phyloP scores from a whole-genome alignment of 2,797 vertebrate species.

The Neosalanx taihuensis region DNA sequence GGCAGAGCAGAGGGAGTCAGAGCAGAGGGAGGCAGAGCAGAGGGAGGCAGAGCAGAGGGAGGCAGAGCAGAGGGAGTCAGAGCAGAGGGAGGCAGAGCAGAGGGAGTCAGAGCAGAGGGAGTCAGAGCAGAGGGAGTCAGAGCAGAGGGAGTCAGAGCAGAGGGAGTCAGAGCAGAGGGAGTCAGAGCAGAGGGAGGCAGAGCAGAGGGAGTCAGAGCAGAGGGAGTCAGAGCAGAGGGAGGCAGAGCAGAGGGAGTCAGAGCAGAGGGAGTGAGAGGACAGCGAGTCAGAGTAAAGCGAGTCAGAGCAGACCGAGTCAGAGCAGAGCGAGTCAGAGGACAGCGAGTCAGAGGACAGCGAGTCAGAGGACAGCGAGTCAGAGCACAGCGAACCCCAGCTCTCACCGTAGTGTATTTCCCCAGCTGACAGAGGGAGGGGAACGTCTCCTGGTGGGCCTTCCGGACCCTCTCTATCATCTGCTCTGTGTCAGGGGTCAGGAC shows the following conservation, averaged over 20 bases:
- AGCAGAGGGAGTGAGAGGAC: background rate
- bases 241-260: background rate
- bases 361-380: background rate
- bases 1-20: too few species aligned
- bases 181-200: background rate
- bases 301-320: background rate
- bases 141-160: background rate
- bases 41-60: too few species aligned
- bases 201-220: background rate
- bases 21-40: too few species aligned
- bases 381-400: background rate
- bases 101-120: background rate
- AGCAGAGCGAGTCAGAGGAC: background rate
- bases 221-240: too few species aligned
- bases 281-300: background rate
- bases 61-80: too few species aligned
- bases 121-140: conserved; percentile 4
- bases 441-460: conserved; percentile 95
- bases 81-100: too few species aligned
- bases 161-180: background rate
- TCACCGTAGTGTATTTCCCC: conserved; percentile 98
- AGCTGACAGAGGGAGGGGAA: conserved; percentile 98
- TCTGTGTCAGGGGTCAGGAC: conserved; percentile 91
- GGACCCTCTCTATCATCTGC: conserved; percentile 94
- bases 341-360: background rate